phyloP scores from a whole-genome alignment of 2,113 vertebrate species.

The Ctenodactylus gundi region DNA sequence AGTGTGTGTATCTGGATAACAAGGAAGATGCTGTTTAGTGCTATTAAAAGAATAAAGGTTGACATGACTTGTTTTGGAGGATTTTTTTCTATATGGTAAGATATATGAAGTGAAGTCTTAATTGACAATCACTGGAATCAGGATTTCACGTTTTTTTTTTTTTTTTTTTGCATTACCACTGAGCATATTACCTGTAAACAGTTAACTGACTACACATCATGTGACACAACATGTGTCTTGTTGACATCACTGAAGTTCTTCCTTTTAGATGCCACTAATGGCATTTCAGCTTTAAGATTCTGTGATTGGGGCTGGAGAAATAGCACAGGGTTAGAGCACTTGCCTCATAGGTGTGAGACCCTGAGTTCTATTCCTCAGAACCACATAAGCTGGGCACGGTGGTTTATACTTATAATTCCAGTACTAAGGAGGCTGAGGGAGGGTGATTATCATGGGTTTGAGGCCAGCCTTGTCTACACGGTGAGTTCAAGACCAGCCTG shows the following conservation, averaged over 20 bases:
- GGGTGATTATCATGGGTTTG: no score
- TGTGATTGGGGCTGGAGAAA: no score
- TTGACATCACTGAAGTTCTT: conserved; percentile 71
- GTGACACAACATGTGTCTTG: conserved; percentile 73
- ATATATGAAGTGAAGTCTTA: conserved; percentile 46
- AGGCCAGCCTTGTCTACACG: no score
- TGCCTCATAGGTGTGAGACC: no score
- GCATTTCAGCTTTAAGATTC: conserved; percentile 22
- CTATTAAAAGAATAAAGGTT: conserved; percentile 61
- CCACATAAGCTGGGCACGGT: no score
- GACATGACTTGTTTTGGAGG: conserved; percentile 74
- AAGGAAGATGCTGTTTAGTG: no score
- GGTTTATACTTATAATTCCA: no score
- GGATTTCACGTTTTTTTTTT: not conserved
- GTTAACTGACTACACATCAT: conserved; percentile 70
- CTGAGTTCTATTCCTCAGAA: no score
- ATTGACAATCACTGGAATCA: conserved; percentile 43
- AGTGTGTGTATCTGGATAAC: conserved; percentile 21
- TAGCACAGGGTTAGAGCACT: no score
- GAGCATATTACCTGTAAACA: conserved; percentile 16
- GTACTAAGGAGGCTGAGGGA: no score
- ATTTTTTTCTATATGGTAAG: conserved; percentile 49
- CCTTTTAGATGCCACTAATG: conserved; percentile 69
- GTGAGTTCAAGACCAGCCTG: no score
- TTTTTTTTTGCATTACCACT: conserved; percentile 58